Conservation (phyloP, 1,140 invertebrate species). For the Eupeodes corollae region DNA sequence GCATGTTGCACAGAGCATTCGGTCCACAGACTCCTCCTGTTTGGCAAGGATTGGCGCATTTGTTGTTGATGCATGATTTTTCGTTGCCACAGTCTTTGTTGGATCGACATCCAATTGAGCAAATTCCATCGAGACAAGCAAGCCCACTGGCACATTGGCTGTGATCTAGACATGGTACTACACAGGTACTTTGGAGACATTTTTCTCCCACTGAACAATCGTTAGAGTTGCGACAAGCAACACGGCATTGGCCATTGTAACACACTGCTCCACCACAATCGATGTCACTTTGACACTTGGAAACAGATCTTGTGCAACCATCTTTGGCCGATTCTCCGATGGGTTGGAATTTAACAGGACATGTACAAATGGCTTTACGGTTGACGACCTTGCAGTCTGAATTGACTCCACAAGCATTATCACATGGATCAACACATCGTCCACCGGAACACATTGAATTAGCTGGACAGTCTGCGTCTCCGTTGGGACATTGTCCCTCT, state of each 20-base stretch:
- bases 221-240: slow-evolving; percentile 61
- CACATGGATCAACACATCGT: slow-evolving; percentile 65
- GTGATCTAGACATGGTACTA: slow-evolving; percentile 63
- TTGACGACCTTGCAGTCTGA: slow-evolving; percentile 63
- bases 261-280: slow-evolving; percentile 71
- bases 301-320: slow-evolving; percentile 58
- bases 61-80: slow-evolving; percentile 70
- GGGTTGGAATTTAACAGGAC: slow-evolving; percentile 58
- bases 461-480: slow-evolving; percentile 61
- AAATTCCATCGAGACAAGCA: slow-evolving; percentile 69
- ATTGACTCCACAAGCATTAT: slow-evolving; percentile 63
- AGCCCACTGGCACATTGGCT: slow-evolving; percentile 65
- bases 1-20: slow-evolving; percentile 67
- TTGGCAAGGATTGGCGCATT: slow-evolving; percentile 72
- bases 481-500: slow-evolving; percentile 56
- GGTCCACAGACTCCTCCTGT: slow-evolving; percentile 66
- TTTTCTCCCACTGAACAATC: slow-evolving; percentile 72
- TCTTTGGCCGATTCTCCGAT: slow-evolving; percentile 46
- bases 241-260: slow-evolving; percentile 69
- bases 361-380: slow-evolving; percentile 61
- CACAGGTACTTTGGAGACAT: slow-evolving; percentile 67
- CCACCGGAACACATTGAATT: slow-evolving; percentile 61
- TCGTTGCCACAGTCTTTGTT: slow-evolving; percentile 65
- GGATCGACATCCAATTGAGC: slow-evolving; percentile 67
- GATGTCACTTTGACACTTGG: slow-evolving; percentile 53